Evolutionary conservation across 2,797 vertebrate genomes (phyloP), one percentile per base, ranked within the genome.

Genomic region (Paguma larvata): DNA sequence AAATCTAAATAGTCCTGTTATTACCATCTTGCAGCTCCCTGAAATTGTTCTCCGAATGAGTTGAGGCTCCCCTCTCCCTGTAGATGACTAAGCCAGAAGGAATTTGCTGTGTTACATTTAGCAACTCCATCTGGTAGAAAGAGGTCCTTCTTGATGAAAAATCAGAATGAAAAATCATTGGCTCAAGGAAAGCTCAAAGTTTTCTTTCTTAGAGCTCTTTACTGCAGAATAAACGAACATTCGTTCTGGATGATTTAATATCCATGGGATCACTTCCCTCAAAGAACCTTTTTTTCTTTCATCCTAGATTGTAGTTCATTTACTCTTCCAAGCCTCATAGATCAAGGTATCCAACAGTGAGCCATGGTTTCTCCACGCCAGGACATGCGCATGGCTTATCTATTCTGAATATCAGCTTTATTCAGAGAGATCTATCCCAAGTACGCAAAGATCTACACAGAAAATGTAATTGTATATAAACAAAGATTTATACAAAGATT

Each of bases 201-300:
- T 86, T 77, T 92, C 48, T 88, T 85, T 59, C 82, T 79, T 5
- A 30, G 15, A 78, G 10, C n/a, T 78, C 67, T 51, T 85, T 46
- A 46, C 25, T 79, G 14, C n/a, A 94, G 44, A 89, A 41, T 68
- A 70, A 77, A 59, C n/a, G 62, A 5, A 12, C 23, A 27, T 79
- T 80, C 65, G 23, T 79, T 95, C 94, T 82, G n/a, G 25, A 41
- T 85, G 25, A 82, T 63, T 79, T 90, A 82, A 87, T 75, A 56
- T 38, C 59, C 56, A 25, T 15, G 25, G 32, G 12, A 44, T 84
- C 65, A 1, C 25, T 89, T 94, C 62, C 27, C 34, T 38, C 56
- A 62, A 77, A 84, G 8, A 90, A 46, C 15, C 19, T 13, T 88
- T 80, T 80, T 44, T 73, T 38, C 79, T 89, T 85, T 89, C 56